phyloP scores from a whole-genome alignment of 2,888 invertebrate genomes.

The Apocheima hispidaria region DNA sequence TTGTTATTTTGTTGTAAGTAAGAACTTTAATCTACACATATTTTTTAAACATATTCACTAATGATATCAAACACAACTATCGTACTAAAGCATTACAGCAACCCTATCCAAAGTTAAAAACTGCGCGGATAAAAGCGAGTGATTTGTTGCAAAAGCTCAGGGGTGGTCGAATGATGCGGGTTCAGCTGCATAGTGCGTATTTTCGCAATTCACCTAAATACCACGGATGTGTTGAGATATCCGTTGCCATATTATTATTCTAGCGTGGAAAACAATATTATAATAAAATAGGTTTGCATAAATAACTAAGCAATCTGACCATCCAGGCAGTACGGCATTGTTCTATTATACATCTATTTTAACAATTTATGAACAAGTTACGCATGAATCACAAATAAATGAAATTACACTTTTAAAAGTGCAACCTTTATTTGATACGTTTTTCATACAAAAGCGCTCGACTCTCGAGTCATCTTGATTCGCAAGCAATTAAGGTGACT shows the following conservation, averaged over 20 bases:
- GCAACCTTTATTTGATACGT: constrained; percentile 36
- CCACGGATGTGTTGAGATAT: constrained; percentile 68
- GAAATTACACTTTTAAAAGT: background rate
- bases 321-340: background rate
- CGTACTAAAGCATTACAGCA: constrained; percentile 2
- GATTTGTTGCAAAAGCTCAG: constrained; percentile 62
- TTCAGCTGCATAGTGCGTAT: constrained; percentile 68
- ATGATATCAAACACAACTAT: too few relatives aligned
- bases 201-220: constrained; percentile 60
- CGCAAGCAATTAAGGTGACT: constrained; percentile 83
- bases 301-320: background rate
- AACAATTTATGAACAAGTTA: background rate
- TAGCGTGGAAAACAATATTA: constrained; percentile 8
- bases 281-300: too few relatives aligned
- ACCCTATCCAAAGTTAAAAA: constrained; percentile 25
- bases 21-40: too few relatives aligned
- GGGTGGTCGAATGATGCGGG: constrained; percentile 82
- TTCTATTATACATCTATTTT: background rate
- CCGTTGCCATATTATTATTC: constrained; percentile 33
- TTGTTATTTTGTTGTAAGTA: too few relatives aligned
- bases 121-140: constrained; percentile 40
- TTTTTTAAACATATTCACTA: too few relatives aligned
- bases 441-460: constrained; percentile 63
- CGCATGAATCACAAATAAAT: background rate
- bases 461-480: constrained; percentile 78